Evolutionary conservation across 2,888 invertebrate genomes (phyloP), one percentile per base, ranked within the genome.

Genomic region (Tenthredo notha): DNA sequence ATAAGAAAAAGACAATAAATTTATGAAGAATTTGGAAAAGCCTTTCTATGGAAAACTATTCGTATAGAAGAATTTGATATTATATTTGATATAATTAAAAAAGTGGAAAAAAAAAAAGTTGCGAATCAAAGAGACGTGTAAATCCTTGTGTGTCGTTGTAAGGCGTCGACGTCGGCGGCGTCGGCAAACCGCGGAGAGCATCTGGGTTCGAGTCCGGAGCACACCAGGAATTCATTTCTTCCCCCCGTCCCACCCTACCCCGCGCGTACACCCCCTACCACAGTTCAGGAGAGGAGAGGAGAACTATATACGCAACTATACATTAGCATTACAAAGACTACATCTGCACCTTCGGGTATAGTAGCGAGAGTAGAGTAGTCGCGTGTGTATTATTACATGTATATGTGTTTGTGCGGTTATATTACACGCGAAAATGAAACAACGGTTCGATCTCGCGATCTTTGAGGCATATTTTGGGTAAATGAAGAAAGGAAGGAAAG

Each of bases 301-400:
- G 43, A 77, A 54, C 77, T 54, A 74, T 77, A 77, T 77, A 77
- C 77, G 77, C 77, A 54, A 77, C 54, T 54, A 77, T 54, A 77
- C 87, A 90, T 90, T 90, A 89, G 88, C 90, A 90, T 90, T 84
- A 90, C 90, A 90, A 90, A 89, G 88, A 88, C 85, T 86, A 87
- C 90, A 90, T 90, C 90, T 89, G 90, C 90, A 88, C 87, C 87
- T 88, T 88, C 86, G 87, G 85, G 50, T 58, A 75, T 43, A 43
- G 47, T 9, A 47, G 40, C 40, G 15, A 21, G 21, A 18, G 21
- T 29, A 47, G 61, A 61, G 61, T 9, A 61, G 9, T 4, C 15
- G 50, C 7, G 29, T 50, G 15, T 50, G 15, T 72, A 9, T 40
- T 9, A n/a, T 12, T 37, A 10, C 37, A 43, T 15, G 4, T 18